Conservation (phyloP, 1,140 invertebrate genomes). For the Asobara japonica region DNA sequence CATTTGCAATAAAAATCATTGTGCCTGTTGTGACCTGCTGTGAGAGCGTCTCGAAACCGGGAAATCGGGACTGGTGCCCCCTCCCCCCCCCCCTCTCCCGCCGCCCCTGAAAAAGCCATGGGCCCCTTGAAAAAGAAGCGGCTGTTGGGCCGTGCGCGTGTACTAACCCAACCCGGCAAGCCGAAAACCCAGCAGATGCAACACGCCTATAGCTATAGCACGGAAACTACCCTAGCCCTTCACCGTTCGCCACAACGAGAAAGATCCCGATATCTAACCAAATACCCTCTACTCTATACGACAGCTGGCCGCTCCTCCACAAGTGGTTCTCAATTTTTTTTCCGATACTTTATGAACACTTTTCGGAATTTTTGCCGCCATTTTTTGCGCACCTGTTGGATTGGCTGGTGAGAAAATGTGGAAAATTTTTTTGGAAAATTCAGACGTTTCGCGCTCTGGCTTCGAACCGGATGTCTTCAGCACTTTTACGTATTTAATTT, state of each 20-base stretch:
- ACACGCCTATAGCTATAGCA: background rate
- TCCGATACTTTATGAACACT: slow-evolving; percentile 31
- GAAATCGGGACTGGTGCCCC: background rate
- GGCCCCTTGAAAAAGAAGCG: background rate
- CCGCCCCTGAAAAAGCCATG: background rate
- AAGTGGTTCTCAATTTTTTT: slow-evolving; percentile 64
- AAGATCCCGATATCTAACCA: slow-evolving; percentile 1
- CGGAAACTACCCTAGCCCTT: slow-evolving; percentile 5
- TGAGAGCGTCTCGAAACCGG: background rate
- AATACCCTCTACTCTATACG: background rate
- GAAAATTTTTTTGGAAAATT: too few species aligned
- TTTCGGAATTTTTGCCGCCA: slow-evolving; percentile 39
- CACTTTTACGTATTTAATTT: too few species aligned
- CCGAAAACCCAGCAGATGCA: slow-evolving; percentile 1
- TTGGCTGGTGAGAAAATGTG: too few species aligned
- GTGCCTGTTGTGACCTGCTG: slow-evolving; percentile 2
- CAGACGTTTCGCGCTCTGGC: too few species aligned
- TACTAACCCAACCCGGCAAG: background rate
- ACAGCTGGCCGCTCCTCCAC: slow-evolving; percentile 63
- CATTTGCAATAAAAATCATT: slow-evolving; percentile 6
- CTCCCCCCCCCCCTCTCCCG: background rate
- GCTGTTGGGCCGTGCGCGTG: slow-evolving; percentile 1
- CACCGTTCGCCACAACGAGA: background rate
- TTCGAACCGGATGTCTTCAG: too few species aligned
- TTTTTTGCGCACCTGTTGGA: too few species aligned